These are phyloP conservation scores for Drosophila insularis DNA, from an alignment of 1,140 invertebrate species.

Conservation along the genomic window DNA sequence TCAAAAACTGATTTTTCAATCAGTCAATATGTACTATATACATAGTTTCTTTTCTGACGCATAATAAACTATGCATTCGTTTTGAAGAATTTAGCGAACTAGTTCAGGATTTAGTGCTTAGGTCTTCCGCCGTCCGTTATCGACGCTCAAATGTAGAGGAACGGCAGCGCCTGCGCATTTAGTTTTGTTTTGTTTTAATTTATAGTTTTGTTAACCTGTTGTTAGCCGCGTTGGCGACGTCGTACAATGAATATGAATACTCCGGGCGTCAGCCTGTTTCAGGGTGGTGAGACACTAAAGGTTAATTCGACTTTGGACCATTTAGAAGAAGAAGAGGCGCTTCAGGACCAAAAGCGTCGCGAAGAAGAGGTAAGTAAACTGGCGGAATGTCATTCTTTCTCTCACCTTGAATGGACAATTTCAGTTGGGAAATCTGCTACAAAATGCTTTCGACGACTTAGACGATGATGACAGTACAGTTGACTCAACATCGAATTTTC, in stretches of 20 bases:
- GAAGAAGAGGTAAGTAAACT: constrained; percentile 83
- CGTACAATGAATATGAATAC: constrained; percentile 77
- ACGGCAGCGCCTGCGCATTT: constrained; percentile 41
- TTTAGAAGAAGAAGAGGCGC: constrained; percentile 84
- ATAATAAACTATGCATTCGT: too few species aligned
- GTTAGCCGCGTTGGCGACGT: neutral
- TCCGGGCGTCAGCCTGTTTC: constrained; percentile 85
- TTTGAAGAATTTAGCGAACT: neutral
- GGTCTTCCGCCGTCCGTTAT: neutral
- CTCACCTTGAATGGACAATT: neutral
- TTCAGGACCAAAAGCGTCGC: constrained; percentile 84
- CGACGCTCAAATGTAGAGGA: neutral
- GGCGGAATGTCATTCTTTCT: constrained; percentile 5
- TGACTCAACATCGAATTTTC: constrained; percentile 69
- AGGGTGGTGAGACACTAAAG: constrained; percentile 84
- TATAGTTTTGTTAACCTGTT: constrained; percentile 26
- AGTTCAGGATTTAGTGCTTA: neutral
- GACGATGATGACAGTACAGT: constrained; percentile 84
- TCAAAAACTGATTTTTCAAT: too few species aligned
- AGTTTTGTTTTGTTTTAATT: constrained; percentile 40
- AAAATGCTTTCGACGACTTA: constrained; percentile 85
- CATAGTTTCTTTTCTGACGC: too few species aligned
- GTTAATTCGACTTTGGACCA: constrained; percentile 84
- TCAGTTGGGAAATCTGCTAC: constrained; percentile 84
- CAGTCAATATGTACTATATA: too few species aligned